Percentiles rank a stretch among this genome's conserved stretches.
phyloP scores from a whole-genome alignment of 2,113 vertebrate species.

The Hyperoodon ampullatus region DNA sequence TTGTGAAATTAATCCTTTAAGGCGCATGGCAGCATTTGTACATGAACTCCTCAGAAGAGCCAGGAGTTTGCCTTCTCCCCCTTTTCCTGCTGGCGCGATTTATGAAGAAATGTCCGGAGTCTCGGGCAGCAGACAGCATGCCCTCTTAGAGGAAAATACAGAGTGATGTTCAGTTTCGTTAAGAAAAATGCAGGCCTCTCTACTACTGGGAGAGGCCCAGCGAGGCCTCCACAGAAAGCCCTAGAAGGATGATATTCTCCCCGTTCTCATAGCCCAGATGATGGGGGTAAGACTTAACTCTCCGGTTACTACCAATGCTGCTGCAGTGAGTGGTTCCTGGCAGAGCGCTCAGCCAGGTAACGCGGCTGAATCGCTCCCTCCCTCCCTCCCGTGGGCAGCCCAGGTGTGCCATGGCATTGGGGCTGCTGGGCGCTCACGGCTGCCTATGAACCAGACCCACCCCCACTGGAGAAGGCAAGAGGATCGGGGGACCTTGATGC shows the following conservation, averaged over 20 bases:
- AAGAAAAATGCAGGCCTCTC: background rate
- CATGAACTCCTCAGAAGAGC: conserved; percentile 83
- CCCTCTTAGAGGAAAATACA: background rate
- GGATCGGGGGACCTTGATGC: background rate
- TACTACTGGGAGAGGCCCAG: too few relatives aligned
- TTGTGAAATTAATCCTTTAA: conserved; percentile 96
- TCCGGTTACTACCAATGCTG: rapidly evolving
- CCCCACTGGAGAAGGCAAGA: background rate
- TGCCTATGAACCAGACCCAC: background rate
- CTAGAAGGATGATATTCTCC: background rate
- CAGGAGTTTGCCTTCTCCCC: conserved; percentile 62
- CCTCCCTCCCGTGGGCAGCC: too few relatives aligned
- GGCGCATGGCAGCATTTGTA: conserved; percentile 84
- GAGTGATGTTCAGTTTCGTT: background rate
- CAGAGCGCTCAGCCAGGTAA: rapidly evolving
- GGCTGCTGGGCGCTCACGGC: rapidly evolving
- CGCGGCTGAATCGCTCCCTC: rapidly evolving
- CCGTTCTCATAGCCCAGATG: background rate
- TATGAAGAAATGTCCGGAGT: background rate
- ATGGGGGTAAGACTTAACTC: rapidly evolving
- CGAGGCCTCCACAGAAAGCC: background rate
- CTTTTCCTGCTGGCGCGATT: background rate
- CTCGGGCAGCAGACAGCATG: background rate
- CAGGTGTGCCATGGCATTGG: rapidly evolving
- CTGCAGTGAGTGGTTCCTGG: rapidly evolving